phyloP scores from a whole-genome alignment of 2,113 vertebrate species.

The Heterotilapia buettikoferi region DNA sequence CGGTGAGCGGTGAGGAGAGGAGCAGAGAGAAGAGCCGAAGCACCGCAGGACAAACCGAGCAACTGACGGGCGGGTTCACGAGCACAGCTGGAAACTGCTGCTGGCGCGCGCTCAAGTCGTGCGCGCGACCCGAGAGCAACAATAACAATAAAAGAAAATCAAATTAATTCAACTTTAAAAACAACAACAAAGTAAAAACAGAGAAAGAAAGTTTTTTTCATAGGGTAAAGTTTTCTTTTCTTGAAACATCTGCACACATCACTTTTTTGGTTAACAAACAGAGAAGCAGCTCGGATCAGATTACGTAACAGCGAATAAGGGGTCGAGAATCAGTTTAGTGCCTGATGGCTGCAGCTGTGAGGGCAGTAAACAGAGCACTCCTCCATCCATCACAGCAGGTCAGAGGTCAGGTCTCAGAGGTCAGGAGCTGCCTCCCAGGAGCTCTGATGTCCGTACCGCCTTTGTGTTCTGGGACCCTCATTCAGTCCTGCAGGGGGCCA shows the following conservation, averaged over 20 bases:
- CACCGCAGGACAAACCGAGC: not conserved
- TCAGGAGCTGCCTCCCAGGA: not conserved
- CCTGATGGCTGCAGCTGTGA: not conserved
- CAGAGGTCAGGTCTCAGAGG: not conserved
- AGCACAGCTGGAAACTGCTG: constrained; percentile 16
- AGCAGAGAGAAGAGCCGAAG: not conserved
- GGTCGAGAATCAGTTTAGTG: not conserved
- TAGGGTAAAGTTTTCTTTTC: not conserved
- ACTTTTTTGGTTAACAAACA: not conserved
- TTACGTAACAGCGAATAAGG: not conserved
- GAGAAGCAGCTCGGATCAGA: not conserved
- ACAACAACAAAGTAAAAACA: not conserved
- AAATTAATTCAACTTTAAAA: not conserved
- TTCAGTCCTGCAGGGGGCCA: not conserved
- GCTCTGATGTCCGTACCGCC: not conserved
- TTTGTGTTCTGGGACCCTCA: not conserved
- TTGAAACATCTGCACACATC: not conserved
- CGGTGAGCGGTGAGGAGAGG: not conserved
- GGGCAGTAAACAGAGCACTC: not conserved
- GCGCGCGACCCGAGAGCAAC: not conserved
- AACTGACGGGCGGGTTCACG: not conserved
- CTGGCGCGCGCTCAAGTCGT: constrained; percentile 8
- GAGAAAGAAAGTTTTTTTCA: not conserved
- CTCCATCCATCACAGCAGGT: not conserved
- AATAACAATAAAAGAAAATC: not conserved